A percentile compares a stretch with the other conserved stretches of the same genome.
Evolutionary conservation across 2,797 vertebrate species (phyloP).

Genomic region (Gadopsis bispinosus): DNA sequence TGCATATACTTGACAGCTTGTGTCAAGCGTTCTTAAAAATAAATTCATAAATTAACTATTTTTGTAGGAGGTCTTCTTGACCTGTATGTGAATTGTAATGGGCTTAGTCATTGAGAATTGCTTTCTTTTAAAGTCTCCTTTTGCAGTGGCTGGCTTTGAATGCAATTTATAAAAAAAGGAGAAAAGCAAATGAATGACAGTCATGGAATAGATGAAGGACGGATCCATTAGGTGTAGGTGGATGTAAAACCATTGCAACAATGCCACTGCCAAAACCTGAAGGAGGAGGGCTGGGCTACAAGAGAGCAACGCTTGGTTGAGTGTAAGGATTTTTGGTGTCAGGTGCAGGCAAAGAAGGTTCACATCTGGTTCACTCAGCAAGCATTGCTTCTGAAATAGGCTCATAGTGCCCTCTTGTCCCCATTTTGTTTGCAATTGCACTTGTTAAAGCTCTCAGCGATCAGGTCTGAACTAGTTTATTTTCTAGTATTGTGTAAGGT

Average conservation of each 20-base stretch:
- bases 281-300: constrained; percentile 41
- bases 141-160: constrained; percentile 53
- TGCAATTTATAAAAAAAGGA: constrained; percentile 22
- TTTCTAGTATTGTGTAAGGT: constrained; percentile 20
- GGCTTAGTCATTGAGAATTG: constrained; percentile 29
- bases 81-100: constrained; percentile 37
- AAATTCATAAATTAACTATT: constrained; percentile 40
- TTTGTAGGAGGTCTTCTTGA: constrained; percentile 33
- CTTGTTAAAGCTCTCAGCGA: constrained; percentile 66
- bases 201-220: constrained; percentile 69
- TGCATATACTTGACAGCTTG: constrained; percentile 71
- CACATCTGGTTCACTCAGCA: constrained; percentile 47
- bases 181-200: constrained; percentile 54
- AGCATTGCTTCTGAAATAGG: constrained; percentile 32
- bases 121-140: constrained; percentile 38
- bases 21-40: constrained; percentile 48
- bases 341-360: constrained; percentile 60
- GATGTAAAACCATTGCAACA: constrained; percentile 54
- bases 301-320: constrained; percentile 36
- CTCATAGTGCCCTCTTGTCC: constrained; percentile 55
- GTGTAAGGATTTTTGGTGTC: constrained; percentile 68
- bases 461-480: constrained; percentile 26
- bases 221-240: constrained; percentile 65
- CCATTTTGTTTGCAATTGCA: constrained; percentile 61
- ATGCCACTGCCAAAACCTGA: constrained; percentile 55